A percentile compares a stretch with the other conserved stretches of the same genome.
Evolutionary conservation across 2,113 vertebrate genomes (phyloP).

Genomic region (Antennarius striatus): DNA sequence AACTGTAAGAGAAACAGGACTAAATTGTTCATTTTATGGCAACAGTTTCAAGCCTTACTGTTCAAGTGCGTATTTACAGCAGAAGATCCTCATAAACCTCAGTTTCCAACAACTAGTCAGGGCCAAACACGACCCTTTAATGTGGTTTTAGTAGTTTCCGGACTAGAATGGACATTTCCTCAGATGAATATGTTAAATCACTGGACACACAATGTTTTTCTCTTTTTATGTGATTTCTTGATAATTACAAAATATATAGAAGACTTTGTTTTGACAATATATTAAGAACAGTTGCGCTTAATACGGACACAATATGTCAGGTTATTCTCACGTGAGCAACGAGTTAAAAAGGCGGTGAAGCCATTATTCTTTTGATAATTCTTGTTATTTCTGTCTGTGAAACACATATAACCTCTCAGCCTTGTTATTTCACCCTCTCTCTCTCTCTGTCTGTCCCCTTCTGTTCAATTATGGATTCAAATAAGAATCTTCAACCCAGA

Average conservation of each 20-base stretch:
- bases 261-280: too few relatives aligned
- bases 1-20: not conserved
- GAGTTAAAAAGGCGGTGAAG: too few relatives aligned
- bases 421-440: slow-evolving; percentile 1
- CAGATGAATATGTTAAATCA: not conserved
- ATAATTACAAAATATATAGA: not conserved
- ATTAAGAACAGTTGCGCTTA: too few relatives aligned
- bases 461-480: slow-evolving; percentile 9
- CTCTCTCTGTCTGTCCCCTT: not conserved
- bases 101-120: not conserved
- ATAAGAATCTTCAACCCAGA: slow-evolving; percentile 1
- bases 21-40: not conserved
- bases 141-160: not conserved
- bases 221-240: not conserved
- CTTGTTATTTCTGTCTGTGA: too few relatives aligned
- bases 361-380: too few relatives aligned
- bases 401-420: too few relatives aligned
- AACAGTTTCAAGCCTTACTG: not conserved
- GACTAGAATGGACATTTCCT: not conserved
- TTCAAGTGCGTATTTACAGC: not conserved
- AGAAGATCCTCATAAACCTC: not conserved
- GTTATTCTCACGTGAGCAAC: not conserved
- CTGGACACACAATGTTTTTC: not conserved
- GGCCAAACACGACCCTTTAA: not conserved
- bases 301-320: not conserved